phyloP scores from a whole-genome alignment of 2,888 invertebrate genomes.

The Prosopocoilus inquinatus region DNA sequence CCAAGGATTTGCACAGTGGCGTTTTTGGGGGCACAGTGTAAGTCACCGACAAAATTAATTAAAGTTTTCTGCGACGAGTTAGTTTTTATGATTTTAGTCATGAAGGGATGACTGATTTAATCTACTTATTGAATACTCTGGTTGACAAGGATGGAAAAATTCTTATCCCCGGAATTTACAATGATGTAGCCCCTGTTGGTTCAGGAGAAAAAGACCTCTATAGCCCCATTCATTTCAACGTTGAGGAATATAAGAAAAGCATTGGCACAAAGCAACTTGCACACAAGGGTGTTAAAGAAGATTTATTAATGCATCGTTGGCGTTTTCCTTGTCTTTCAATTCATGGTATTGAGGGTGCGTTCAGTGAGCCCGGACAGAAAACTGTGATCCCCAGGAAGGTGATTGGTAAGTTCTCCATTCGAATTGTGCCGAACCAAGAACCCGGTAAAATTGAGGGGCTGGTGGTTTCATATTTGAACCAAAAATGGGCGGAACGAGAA shows the following conservation, averaged over 20 bases:
- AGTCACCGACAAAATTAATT: slow-evolving; percentile 40
- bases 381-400: slow-evolving; percentile 95
- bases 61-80: neutral
- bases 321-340: slow-evolving; percentile 89
- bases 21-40: slow-evolving; percentile 92
- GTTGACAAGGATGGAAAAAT: slow-evolving; percentile 87
- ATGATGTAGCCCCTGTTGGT: slow-evolving; percentile 74
- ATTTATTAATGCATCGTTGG: slow-evolving; percentile 93
- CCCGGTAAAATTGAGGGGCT: slow-evolving; percentile 79
- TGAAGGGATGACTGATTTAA: slow-evolving; percentile 89
- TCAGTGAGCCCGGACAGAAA: slow-evolving; percentile 89
- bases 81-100: slow-evolving; percentile 52
- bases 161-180: slow-evolving; percentile 75
- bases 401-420: slow-evolving; percentile 94
- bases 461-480: slow-evolving; percentile 74
- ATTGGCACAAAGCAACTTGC: slow-evolving; percentile 69
- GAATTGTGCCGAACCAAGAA: slow-evolving; percentile 92
- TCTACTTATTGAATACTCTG: slow-evolving; percentile 79
- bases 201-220: slow-evolving; percentile 72
- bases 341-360: slow-evolving; percentile 90
- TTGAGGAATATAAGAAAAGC: slow-evolving; percentile 70
- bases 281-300: slow-evolving; percentile 76
- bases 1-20: slow-evolving; percentile 94
- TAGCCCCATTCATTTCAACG: slow-evolving; percentile 81
- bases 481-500: slow-evolving; percentile 74